Conservation (phyloP, 2,797 vertebrate species). For the Crocodylus rhombifer region DNA sequence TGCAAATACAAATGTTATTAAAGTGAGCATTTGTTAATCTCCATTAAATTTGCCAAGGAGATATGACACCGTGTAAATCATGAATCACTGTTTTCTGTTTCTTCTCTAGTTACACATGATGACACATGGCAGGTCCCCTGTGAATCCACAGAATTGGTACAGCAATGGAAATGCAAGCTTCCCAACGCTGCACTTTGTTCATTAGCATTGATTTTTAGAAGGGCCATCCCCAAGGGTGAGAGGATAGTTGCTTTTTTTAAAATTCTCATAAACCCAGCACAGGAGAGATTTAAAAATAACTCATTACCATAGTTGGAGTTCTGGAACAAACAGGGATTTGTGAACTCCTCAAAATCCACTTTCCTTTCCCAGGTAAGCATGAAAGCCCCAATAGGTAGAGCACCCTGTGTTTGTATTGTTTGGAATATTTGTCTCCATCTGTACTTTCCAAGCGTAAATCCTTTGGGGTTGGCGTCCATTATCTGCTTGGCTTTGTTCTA, state of each 20-base stretch:
- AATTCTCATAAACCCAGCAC: conserved; percentile 34
- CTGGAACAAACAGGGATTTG: conserved; percentile 4
- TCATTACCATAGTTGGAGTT: not conserved
- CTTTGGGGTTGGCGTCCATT: conserved; percentile 22
- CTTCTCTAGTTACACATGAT: conserved; percentile 71
- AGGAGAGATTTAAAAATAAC: conserved; percentile 65
- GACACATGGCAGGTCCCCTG: conserved; percentile 65
- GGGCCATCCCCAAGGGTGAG: conserved; percentile 57
- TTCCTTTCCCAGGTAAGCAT: not conserved
- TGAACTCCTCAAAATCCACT: not conserved
- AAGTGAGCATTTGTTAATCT: conserved; percentile 71
- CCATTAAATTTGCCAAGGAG: conserved; percentile 67
- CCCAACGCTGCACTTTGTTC: conserved; percentile 73
- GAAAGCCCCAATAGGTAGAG: not conserved
- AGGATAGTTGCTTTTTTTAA: conserved; percentile 51
- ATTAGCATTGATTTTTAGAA: conserved; percentile 75
- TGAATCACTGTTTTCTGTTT: conserved; percentile 66
- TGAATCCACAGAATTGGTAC: conserved; percentile 65
- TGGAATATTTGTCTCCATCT: not conserved
- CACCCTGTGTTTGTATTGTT: not conserved
- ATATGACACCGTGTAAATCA: conserved; percentile 54
- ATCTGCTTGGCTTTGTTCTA: conserved; percentile 29
- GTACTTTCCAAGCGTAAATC: conserved; percentile 13
- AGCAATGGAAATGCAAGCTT: conserved; percentile 69
- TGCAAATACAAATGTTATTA: conserved; percentile 65